Base-by-base conservation (phyloP, 1,140 invertebrate species). In the Anthonomus grandis region DNA sequence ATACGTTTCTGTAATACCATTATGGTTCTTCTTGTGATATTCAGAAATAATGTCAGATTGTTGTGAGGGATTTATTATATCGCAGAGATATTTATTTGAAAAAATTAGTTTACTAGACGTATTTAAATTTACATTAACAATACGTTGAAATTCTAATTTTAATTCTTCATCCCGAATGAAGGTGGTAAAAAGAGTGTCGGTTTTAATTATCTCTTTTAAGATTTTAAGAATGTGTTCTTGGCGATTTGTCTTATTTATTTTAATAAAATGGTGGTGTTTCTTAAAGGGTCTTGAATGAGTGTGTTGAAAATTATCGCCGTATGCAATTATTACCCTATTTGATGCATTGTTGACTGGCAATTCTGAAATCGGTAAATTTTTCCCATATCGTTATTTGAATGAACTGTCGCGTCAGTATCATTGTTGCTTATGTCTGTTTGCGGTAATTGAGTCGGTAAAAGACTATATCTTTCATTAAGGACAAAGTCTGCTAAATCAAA, bases 1-100 rank as follows among this genome's bases (percentile, higher is more conserved):
- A 31, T 51, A 60, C 13, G 51, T 63, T 52, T 63, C 57, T 9
- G 44, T 49, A 13, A 63, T 59, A 15, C 57, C 47, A 15, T 60
- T 63, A 46, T 59, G 50, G 15, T 59, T 54, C 8, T 57, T 48
- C 8, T 58, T 48, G 15, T 59, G 57, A 42, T 59, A 59, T 8
- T 54, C 38, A 12, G 4, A 17, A 27, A 52, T 48, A 1, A 31
- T 22, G n/a, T 60, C 38, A 8, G 15, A 13, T 49, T 60, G 58
- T 34, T 37, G 4, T 42, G 56, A 17, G 1, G n/a, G 2, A 21
- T 59, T 22, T 12, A 22, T 51, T 3, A 48, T 12, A 13, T 59
- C 49, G 19, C 1, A 2, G 17, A 50, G 19, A 21, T 51, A 34
- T 4, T 2, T 17, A 4, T 38, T 27, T 24, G 47, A 50, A 2